phyloP scores from a whole-genome alignment of 2,113 vertebrate genomes.

The Sapajus apella region DNA sequence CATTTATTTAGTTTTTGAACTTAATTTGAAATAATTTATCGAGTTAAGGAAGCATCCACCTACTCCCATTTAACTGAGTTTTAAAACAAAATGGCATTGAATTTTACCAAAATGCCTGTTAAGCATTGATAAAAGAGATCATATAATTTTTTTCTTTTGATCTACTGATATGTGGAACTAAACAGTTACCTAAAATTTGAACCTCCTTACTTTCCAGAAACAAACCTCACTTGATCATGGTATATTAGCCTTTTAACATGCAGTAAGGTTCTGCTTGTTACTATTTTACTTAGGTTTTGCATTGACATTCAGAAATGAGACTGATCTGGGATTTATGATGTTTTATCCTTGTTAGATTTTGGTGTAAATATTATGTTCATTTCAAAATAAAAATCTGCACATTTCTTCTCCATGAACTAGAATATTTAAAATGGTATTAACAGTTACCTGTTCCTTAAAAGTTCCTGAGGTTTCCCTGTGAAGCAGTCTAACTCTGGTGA shows the following conservation, averaged over 20 bases:
- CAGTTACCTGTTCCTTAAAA: neutral
- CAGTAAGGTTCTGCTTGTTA: neutral
- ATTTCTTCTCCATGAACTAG: neutral
- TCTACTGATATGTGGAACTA: neutral
- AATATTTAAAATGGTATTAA: neutral
- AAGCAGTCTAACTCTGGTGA: neutral
- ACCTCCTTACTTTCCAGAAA: neutral
- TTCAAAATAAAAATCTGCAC: neutral
- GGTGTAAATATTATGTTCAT: neutral
- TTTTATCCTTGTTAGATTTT: neutral
- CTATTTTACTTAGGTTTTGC: conserved; percentile 24
- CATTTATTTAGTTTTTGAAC: conserved; percentile 12
- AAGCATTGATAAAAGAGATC: neutral
- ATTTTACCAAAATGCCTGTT: conserved; percentile 32
- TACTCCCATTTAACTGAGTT: neutral
- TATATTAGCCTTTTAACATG: neutral
- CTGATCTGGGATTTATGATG: neutral
- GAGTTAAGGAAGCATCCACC: neutral
- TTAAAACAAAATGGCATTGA: conserved; percentile 26
- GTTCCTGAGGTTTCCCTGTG: neutral
- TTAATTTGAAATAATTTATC: conserved; percentile 35
- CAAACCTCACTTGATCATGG: neutral
- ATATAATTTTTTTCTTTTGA: neutral
- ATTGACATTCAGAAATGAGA: neutral
- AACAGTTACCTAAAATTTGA: neutral